Base-by-base conservation (phyloP, 2,888 invertebrate genomes). In the Chrysodeixis includens region DNA sequence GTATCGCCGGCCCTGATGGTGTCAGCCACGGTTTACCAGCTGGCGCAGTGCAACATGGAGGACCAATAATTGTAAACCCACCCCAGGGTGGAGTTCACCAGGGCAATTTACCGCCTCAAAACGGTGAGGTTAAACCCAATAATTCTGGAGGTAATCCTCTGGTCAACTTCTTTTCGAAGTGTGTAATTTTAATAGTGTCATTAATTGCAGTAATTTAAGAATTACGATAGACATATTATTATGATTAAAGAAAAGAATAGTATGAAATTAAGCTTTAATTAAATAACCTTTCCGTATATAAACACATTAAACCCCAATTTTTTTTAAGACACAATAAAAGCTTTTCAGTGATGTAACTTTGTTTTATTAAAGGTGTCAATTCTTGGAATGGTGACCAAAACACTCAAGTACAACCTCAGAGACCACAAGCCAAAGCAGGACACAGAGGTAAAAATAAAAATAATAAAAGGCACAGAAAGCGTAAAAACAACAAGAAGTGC, bases 111-210 rank as follows among this genome's bases (percentile, higher is more conserved):
- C 53, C 26, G 10, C 51, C 26, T 3, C 30, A 66, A 2, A 8
- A 0, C 20, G 35, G 8, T 30, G 20, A 1, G 12, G 7, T 4
- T n/a, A 32, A 35, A n/a, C 2, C 8, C 3, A 26, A 20, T 9
- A 30, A 55, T 20, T 57, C 20, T 32, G 69, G 30, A 59, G 74
- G 58, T 68, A 62, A 62, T 53, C 32, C 30, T 12, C 58, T 22
- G 54, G 10, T 20, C 0, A 49, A 40, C 32, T 16, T 44, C 32
- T 49, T 32, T 53, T 10, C 49, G 0, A 26, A 40, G 35, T 14
- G 18, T 44, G 16, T 30, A 0, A 14, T 51, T 32, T 40, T 54
- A 32, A 26, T 18, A 14, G 10, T 18, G 22, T 20, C 12, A 30
- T 16, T 18, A 10, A 6, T 20, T 20, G 18, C 10, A 12, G 12